Conservation (phyloP, 2,888 invertebrate species). For the Andrena bucephala region DNA sequence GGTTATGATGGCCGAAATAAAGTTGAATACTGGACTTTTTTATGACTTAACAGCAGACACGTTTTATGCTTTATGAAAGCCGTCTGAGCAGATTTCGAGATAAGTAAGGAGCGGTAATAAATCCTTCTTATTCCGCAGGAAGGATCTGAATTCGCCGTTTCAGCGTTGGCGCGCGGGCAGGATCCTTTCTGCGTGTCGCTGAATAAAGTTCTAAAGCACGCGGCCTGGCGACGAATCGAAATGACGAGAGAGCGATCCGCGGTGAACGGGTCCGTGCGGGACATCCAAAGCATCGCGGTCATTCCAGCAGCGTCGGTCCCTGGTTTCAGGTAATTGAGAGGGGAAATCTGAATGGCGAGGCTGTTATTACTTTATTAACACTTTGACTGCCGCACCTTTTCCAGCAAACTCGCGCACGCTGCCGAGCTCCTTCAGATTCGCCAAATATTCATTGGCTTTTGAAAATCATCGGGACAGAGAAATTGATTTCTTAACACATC, state of each 20-base stretch:
- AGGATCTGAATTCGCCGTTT: conserved; percentile 39
- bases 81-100: conserved; percentile 53
- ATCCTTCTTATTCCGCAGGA: conserved; percentile 43
- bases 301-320: neutral
- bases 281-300: neutral
- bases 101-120: conserved; percentile 55
- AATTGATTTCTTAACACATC: too few species aligned
- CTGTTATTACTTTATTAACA: too few species aligned
- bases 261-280: neutral
- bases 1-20: conserved; percentile 26
- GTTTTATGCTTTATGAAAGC: conserved; percentile 65
- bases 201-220: conserved; percentile 15
- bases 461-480: too few species aligned
- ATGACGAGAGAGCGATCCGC: neutral
- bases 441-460: too few species aligned
- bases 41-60: conserved; percentile 52
- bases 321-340: too few species aligned
- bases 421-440: too few species aligned
- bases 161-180: neutral
- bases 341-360: too few species aligned
- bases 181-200: neutral
- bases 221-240: neutral
- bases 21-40: conserved; percentile 42
- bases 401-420: too few species aligned
- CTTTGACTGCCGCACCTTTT: too few species aligned